Percentiles rank a stretch among this genome's conserved stretches.
Conservation (phyloP, 2,888 invertebrate species). For the Agrochola lota region DNA sequence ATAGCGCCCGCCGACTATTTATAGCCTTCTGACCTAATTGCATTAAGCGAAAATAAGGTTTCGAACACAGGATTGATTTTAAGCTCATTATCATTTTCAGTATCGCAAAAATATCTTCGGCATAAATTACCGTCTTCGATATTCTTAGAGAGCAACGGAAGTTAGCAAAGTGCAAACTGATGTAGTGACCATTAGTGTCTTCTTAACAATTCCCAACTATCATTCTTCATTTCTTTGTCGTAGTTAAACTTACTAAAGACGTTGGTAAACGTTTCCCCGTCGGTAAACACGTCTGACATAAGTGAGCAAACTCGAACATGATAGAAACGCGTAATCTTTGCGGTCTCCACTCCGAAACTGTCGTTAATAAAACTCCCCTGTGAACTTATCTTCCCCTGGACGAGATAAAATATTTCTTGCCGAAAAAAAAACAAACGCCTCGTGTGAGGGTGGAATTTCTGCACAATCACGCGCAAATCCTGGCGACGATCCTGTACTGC, state of each 20-base stretch:
- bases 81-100: not conserved
- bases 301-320: slow-evolving; percentile 78
- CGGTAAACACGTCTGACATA: slow-evolving; percentile 75
- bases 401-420: slow-evolving; percentile 81
- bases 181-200: slow-evolving; percentile 43
- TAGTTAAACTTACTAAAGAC: slow-evolving; percentile 52
- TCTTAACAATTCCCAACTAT: slow-evolving; percentile 51
- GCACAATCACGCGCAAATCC: slow-evolving; percentile 71
- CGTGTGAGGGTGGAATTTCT: slow-evolving; percentile 67
- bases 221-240: slow-evolving; percentile 60
- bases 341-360: slow-evolving; percentile 79
- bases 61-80: slow-evolving; percentile 17
- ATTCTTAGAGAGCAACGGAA: slow-evolving; percentile 28
- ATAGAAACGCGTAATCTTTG: slow-evolving; percentile 81
- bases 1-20: slow-evolving; percentile 50
- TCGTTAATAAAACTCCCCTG: slow-evolving; percentile 85
- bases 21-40: slow-evolving; percentile 57
- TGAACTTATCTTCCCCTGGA: slow-evolving; percentile 82
- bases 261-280: slow-evolving; percentile 54
- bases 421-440: slow-evolving; percentile 76
- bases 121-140: slow-evolving; percentile 18
- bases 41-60: slow-evolving; percentile 25
- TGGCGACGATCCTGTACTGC: slow-evolving; percentile 29
- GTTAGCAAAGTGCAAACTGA: slow-evolving; percentile 49
- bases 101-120: not conserved